Conservation (phyloP, 2,113 vertebrate species). For the Neodontobutis hainanensis region DNA sequence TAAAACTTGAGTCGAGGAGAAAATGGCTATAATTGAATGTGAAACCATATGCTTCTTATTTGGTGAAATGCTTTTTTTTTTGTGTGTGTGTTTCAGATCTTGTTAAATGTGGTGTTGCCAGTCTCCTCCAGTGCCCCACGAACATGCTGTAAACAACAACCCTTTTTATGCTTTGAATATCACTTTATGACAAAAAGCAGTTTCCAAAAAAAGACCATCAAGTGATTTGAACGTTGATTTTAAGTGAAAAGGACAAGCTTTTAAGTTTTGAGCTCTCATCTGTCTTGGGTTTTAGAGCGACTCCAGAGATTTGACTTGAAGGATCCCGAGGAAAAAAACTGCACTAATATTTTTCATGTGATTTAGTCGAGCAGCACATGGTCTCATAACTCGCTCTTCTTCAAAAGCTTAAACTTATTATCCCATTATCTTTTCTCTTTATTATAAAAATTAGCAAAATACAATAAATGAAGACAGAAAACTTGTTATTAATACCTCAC, state of each 20-base stretch:
- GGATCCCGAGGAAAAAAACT: not conserved
- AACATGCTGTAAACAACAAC: conserved; percentile 39
- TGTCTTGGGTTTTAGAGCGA: not conserved
- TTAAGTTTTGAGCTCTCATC: not conserved
- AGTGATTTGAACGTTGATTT: conserved; percentile 16
- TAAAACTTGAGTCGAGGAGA: conserved; percentile 61
- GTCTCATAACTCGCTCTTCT: not conserved
- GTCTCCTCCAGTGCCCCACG: conserved; percentile 24
- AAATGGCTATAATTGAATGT: conserved; percentile 77
- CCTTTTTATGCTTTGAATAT: conserved; percentile 35
- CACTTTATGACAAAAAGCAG: conserved; percentile 12
- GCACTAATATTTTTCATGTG: conserved; percentile 36
- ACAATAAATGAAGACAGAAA: too few relatives aligned
- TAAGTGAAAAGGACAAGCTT: not conserved
- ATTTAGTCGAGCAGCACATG: conserved; percentile 19
- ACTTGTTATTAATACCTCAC: too few relatives aligned
- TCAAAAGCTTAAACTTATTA: conserved; percentile 24
- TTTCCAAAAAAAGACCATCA: conserved; percentile 13
- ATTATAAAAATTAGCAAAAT: too few relatives aligned
- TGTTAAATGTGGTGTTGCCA: conserved; percentile 54
- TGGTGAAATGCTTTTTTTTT: conserved; percentile 42
- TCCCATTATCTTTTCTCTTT: not conserved
- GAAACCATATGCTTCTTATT: conserved; percentile 82
- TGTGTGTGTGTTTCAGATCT: conserved; percentile 26
- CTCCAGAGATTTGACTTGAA: not conserved